Conservation (phyloP, 2,113 vertebrate genomes). For the Saiga tatarica region DNA sequence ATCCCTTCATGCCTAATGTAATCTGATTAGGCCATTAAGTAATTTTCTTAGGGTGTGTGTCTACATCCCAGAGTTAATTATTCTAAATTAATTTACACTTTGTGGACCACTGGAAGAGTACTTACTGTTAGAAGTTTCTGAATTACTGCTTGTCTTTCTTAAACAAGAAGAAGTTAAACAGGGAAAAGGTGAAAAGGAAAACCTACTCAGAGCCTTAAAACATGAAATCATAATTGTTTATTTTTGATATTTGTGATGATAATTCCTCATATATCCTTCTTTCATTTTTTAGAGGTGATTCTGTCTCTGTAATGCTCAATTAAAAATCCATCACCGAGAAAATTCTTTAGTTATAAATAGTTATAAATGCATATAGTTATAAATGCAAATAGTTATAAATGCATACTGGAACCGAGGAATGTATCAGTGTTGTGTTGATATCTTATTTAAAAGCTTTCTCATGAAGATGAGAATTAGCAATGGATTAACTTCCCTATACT, state of each 20-base stretch:
- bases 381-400: not conserved
- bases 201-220: not conserved
- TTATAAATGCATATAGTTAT: not conserved
- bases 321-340: not conserved
- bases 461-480: not conserved
- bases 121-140: not conserved
- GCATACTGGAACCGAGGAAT: not conserved
- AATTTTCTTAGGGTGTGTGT: not conserved
- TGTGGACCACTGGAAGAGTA: not conserved
- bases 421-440: not conserved
- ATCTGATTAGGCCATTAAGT: not conserved
- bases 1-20: not conserved
- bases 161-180: constrained; percentile 1
- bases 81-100: not conserved
- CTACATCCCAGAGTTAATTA: not conserved
- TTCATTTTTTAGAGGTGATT: not conserved
- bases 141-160: not conserved
- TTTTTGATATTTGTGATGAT: not conserved
- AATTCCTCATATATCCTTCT: not conserved
- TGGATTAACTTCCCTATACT: not conserved
- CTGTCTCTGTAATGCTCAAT: not conserved
- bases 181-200: not conserved
- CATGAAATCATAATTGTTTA: not conserved
- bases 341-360: not conserved
- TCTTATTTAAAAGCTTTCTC: not conserved